These are phyloP conservation scores for Urosaurus nigricauda DNA, from an alignment of 2,797 vertebrate genomes.

Conservation along the genomic window DNA sequence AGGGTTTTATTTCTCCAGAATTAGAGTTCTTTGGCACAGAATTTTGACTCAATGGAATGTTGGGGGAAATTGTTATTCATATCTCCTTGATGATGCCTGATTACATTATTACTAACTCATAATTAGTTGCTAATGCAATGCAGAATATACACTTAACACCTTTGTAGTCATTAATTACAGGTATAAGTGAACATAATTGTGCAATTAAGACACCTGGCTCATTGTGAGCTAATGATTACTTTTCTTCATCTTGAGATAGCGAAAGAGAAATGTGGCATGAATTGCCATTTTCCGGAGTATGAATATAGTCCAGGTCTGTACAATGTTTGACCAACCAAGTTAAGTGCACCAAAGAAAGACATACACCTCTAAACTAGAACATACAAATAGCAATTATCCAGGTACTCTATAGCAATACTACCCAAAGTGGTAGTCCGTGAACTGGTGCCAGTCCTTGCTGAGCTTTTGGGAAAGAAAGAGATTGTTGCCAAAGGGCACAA, in stretches of 20 bases:
- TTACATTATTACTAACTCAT: background rate
- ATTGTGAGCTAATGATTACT: background rate
- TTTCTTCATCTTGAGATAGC: background rate
- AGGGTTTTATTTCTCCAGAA: background rate
- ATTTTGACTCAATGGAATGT: background rate
- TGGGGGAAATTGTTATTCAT: background rate
- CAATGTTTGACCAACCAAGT: background rate
- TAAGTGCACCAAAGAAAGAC: background rate
- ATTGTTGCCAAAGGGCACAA: too few species aligned
- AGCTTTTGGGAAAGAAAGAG: too few species aligned
- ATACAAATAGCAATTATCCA: background rate
- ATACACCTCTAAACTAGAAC: background rate
- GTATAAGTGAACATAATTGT: background rate
- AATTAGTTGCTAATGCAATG: constrained; percentile 4
- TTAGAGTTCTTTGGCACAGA: background rate
- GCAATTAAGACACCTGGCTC: background rate
- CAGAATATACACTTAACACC: background rate
- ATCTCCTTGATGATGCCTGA: background rate
- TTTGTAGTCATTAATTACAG: background rate
- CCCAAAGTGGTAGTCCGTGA: too few species aligned
- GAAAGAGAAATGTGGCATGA: background rate
- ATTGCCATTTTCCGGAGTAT: background rate
- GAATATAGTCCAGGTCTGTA: background rate
- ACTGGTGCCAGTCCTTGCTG: too few species aligned
- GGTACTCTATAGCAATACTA: background rate